Percentiles rank a stretch among this genome's conserved stretches.
phyloP scores from a whole-genome alignment of 2,113 vertebrate species.

The Brienomyrus brachyistius region DNA sequence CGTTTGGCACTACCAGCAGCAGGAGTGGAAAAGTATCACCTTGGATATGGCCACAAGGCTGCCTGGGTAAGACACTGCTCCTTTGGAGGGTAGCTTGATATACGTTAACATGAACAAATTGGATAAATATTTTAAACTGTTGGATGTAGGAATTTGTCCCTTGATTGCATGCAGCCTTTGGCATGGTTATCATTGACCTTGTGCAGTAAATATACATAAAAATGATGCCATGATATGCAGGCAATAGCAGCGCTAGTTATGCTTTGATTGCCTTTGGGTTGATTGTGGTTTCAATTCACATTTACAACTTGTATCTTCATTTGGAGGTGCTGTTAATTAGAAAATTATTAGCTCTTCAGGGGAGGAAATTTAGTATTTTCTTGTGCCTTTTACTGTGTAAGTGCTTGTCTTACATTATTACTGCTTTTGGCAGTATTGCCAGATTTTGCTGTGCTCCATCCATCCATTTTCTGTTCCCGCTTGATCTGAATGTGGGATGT shows the following conservation, averaged over 20 bases:
- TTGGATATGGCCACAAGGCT: constrained; percentile 86
- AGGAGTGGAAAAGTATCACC: constrained; percentile 85
- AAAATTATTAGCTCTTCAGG: neutral
- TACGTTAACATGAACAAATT: neutral
- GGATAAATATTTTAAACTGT: neutral
- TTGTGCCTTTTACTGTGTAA: neutral
- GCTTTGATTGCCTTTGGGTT: neutral
- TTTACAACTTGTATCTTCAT: neutral
- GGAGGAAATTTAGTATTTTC: neutral
- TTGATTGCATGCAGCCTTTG: neutral
- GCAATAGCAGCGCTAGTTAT: neutral
- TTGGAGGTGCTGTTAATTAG: neutral
- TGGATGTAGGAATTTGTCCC: neutral
- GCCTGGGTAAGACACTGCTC: constrained; percentile 69
- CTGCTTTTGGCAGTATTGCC: neutral
- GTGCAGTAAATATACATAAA: neutral
- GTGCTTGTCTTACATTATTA: neutral
- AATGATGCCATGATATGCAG: neutral
- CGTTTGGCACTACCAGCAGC: constrained; percentile 92
- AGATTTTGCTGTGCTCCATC: neutral
- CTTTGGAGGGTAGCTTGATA: neutral
- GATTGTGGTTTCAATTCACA: neutral
- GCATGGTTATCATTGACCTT: neutral
- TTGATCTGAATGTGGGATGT: neutral
- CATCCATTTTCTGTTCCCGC: neutral